Conservation (phyloP, 37 sponge, comb jelly and placozoan genomes). For the Diacarnus erythraeanus region DNA sequence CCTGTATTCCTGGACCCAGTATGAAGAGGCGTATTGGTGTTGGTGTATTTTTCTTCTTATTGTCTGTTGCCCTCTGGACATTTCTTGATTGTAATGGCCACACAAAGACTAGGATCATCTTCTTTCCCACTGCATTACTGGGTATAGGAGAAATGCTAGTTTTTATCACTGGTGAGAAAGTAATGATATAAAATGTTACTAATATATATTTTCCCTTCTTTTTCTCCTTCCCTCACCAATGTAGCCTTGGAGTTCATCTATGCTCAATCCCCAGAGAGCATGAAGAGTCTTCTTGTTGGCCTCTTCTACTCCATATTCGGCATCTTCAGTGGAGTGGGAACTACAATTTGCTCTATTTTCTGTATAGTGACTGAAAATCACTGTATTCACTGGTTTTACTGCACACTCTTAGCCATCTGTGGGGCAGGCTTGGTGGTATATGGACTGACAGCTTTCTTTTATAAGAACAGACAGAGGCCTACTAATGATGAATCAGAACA, state of each 20-base stretch:
- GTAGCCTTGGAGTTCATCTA: constrained; percentile 68
- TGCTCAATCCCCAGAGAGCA: constrained; percentile 62
- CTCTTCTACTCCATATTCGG: constrained; percentile 48
- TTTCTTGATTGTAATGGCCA: neutral
- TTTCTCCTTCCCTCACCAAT: neutral
- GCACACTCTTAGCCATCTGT: neutral
- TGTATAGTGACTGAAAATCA: neutral
- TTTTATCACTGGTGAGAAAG: constrained; percentile 14
- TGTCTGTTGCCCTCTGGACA: no score
- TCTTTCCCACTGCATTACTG: constrained; percentile 26
- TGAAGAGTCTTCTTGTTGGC: constrained; percentile 62
- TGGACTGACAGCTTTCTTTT: constrained; percentile 19
- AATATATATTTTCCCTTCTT: neutral
- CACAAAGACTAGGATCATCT: no score
- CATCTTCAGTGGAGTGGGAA: constrained; percentile 12
- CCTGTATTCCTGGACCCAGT: constrained; percentile 4
- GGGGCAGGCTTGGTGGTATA: constrained; percentile 35
- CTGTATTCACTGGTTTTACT: neutral
- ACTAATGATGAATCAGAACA: constrained; percentile 18
- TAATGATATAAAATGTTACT: no score
- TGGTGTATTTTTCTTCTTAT: constrained; percentile 2
- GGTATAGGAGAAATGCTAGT: constrained; percentile 10
- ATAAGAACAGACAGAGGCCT: constrained; percentile 45
- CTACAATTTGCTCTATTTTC: neutral
- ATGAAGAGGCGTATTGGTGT: constrained; percentile 22